Evolutionary conservation across 1,140 invertebrate species (phyloP).

Genomic region (Chymomyza costata): DNA sequence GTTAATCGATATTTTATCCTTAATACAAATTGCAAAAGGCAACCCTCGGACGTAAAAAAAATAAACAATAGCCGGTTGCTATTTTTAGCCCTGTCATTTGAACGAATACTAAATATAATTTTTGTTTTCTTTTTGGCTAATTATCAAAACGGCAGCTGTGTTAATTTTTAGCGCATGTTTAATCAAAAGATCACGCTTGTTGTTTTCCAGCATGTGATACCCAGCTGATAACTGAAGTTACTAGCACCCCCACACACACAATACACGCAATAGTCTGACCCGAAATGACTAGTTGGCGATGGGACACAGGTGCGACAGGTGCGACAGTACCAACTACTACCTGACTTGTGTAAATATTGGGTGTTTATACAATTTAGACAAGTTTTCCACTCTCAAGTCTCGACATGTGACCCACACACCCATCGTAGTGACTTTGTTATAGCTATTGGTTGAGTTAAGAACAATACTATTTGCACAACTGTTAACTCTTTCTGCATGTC

Average conservation of each 20-base stretch:
- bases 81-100: constrained; percentile 26
- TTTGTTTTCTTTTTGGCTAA: constrained; percentile 37
- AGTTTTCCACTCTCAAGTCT: constrained; percentile 21
- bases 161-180: constrained; percentile 36
- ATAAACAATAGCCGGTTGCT: constrained; percentile 21
- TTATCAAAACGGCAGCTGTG: constrained; percentile 30
- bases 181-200: constrained; percentile 32
- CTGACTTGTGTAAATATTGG: constrained; percentile 30
- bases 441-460: too few species aligned
- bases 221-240: constrained; percentile 7
- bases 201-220: constrained; percentile 30
- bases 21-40: too few species aligned
- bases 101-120: constrained; percentile 29
- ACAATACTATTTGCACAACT: constrained; percentile 48
- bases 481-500: constrained; percentile 37
- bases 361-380: constrained; percentile 46
- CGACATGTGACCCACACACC: constrained; percentile 42
- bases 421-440: constrained; percentile 26
- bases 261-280: too few species aligned
- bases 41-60: background rate
- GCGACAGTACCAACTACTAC: constrained; percentile 31
- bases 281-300: too few species aligned
- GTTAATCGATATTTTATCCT: too few species aligned
- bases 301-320: constrained; percentile 32
- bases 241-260: constrained; percentile 16